phyloP scores from a whole-genome alignment of 2,113 vertebrate species.

The Myotis brandtii region DNA sequence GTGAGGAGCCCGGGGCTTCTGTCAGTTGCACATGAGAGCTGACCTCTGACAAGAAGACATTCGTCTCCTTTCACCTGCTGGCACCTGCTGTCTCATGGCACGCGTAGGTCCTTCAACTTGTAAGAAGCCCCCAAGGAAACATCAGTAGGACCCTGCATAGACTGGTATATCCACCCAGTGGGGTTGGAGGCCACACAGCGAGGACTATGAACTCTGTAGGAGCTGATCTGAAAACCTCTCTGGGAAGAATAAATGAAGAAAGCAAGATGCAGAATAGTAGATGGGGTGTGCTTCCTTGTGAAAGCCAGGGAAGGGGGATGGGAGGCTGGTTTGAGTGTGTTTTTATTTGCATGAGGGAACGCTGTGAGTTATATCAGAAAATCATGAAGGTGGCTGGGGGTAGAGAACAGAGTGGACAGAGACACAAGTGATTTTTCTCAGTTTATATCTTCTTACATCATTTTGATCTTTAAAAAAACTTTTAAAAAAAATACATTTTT shows the following conservation, averaged over 20 bases:
- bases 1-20: background rate
- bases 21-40: background rate
- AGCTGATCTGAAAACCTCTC: background rate
- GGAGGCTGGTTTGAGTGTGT: background rate
- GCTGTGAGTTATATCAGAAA: background rate
- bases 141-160: background rate
- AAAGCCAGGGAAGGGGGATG: background rate
- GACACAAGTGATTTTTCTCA: background rate
- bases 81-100: background rate
- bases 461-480: background rate
- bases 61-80: background rate
- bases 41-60: background rate
- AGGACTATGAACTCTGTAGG: background rate
- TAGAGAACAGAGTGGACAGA: background rate
- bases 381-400: background rate
- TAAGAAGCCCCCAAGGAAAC: background rate
- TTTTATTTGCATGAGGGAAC: background rate
- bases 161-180: background rate
- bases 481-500: no score
- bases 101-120: background rate
- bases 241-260: background rate
- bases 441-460: background rate
- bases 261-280: background rate
- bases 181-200: background rate
- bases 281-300: background rate